phyloP scores from a whole-genome alignment of 92 coral and sea anemone genomes.

The Micromussa lordhowensis region DNA sequence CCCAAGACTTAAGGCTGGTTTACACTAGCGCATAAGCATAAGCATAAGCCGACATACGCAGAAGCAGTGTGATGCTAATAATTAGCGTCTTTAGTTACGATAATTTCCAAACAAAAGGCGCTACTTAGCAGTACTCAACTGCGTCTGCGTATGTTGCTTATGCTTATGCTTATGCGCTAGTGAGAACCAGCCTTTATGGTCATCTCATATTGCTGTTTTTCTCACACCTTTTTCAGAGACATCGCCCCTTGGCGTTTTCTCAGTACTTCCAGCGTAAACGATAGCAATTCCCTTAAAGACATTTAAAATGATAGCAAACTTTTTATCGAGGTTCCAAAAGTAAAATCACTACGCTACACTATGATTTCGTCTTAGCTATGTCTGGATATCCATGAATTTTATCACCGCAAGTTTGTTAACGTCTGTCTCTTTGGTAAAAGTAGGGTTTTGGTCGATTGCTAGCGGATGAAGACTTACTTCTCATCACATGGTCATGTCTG shows the following conservation, averaged over 20 bases:
- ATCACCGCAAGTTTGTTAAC: too few species aligned
- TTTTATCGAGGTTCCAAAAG: background rate
- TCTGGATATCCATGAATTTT: background rate
- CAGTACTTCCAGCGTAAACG: background rate
- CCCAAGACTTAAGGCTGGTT: background rate
- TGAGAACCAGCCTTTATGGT: too few species aligned
- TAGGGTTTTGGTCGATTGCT: slow-evolving; percentile 27
- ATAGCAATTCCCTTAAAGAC: background rate
- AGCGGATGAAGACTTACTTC: background rate
- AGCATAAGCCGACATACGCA: too few species aligned
- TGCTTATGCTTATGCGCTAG: too few species aligned
- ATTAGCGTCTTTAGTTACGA: too few species aligned
- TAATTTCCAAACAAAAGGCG: too few species aligned
- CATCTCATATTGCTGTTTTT: background rate
- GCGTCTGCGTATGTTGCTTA: too few species aligned
- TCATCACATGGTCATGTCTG: slow-evolving; percentile 33
- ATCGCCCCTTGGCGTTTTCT: too few species aligned
- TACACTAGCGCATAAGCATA: too few species aligned
- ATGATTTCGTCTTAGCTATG: background rate
- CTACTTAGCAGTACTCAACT: too few species aligned
- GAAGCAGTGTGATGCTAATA: too few species aligned
- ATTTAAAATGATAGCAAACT: background rate
- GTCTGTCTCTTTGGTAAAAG: background rate
- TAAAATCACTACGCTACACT: background rate
- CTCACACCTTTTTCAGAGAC: background rate